phyloP scores from a whole-genome alignment of 2,888 invertebrate species.

The Hylaea fasciaria region DNA sequence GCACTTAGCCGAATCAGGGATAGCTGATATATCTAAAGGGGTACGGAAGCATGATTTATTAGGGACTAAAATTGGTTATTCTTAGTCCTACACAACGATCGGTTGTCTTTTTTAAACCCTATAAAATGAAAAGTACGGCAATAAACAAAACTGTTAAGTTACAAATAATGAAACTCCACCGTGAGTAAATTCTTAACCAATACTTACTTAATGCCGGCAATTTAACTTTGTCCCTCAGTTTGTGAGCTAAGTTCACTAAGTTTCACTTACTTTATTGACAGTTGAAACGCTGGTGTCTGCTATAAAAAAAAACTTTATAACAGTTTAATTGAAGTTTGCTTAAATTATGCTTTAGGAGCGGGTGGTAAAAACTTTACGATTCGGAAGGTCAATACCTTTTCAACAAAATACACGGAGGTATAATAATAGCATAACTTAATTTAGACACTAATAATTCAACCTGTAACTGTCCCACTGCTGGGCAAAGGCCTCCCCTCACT shows the following conservation, averaged over 20 bases:
- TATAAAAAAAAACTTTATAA: constrained; percentile 32
- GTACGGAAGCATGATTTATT: not conserved
- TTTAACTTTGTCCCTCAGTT: constrained; percentile 30
- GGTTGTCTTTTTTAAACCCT: too few species aligned
- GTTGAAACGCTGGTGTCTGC: constrained; percentile 22
- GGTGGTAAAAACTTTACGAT: constrained; percentile 24
- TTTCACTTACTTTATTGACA: constrained; percentile 36
- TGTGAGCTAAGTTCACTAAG: not conserved
- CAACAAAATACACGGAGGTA: not conserved
- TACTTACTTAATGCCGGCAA: constrained; percentile 34
- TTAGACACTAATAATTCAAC: not conserved
- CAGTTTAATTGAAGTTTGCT: constrained; percentile 38
- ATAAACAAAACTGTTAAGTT: too few species aligned
- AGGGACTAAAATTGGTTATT: not conserved
- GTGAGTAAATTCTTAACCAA: constrained; percentile 14
- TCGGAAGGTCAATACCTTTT: not conserved
- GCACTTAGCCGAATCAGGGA: constrained; percentile 1
- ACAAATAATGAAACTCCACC: too few species aligned
- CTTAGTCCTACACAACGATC: too few species aligned
- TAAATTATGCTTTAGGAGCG: constrained; percentile 31
- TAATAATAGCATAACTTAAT: not conserved
- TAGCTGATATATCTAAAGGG: constrained; percentile 4
- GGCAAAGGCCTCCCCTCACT: too few species aligned
- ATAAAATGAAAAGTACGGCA: too few species aligned
- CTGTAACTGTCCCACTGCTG: too few species aligned